A percentile compares a stretch with the other conserved stretches of the same genome.
Evolutionary conservation across 2,797 vertebrate species (phyloP).

Genomic region (Coilia nasus): DNA sequence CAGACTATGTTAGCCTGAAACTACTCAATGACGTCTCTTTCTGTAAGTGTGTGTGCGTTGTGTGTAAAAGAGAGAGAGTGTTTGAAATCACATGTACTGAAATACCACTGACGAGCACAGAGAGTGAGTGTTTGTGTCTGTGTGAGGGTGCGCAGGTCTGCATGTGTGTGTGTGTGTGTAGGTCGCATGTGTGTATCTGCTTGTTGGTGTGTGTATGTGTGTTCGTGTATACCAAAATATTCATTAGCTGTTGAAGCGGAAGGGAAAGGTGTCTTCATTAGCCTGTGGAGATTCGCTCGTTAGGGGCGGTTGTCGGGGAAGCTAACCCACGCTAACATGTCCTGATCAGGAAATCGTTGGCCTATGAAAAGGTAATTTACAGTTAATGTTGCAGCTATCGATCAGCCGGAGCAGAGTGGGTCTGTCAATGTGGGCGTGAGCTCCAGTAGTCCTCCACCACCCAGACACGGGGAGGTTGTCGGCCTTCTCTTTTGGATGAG

Average conservation of each 20-base stretch:
- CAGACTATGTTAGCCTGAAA: neutral
- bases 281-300: neutral
- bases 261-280: neutral
- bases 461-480: no score
- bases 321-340: slow-evolving; percentile 34
- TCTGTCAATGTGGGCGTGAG: neutral
- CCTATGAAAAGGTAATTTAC: slow-evolving; percentile 62
- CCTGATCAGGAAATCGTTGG: slow-evolving; percentile 60
- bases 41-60: neutral
- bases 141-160: neutral
- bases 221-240: slow-evolving; percentile 4
- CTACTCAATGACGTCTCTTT: no score
- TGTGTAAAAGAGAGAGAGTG: neutral
- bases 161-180: slow-evolving; percentile 6
- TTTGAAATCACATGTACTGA: neutral
- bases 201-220: neutral
- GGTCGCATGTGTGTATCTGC: slow-evolving; percentile 16
- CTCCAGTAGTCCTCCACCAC: no score
- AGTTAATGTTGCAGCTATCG: slow-evolving; percentile 54
- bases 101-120: neutral
- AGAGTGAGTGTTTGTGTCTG: neutral
- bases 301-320: slow-evolving; percentile 21
- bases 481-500: no score
- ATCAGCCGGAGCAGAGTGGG: slow-evolving; percentile 28
- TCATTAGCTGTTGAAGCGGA: neutral